Evolutionary conservation across 2,113 vertebrate species (phyloP), one percentile per base, ranked within the genome.

Genomic region (Pholis gunnellus): DNA sequence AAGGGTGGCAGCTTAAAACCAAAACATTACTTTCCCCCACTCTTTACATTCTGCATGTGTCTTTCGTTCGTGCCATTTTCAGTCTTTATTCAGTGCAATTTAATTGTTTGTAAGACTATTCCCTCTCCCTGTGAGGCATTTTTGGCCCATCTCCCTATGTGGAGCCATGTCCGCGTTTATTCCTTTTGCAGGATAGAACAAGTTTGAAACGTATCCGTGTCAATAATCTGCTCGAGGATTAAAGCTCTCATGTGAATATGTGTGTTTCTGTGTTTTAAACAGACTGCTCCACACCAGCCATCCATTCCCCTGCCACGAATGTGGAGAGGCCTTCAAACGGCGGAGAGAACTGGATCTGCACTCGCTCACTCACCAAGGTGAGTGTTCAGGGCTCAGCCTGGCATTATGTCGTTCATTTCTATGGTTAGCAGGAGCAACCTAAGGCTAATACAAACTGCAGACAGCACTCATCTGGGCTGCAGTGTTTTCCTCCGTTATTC

Each of bases 221-320:
- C 25, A 65, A 8, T 20, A 8, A 27, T 78, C 14, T 38, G n/a
- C 44, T 48, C 10, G 54, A 40, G 36, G 29, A 42, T 61, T 60
- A 29, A 46, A 60, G 27, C 56, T 60, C 40, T 25, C 29, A 14
- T 6, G 2, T 46, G 5, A 56, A 6, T 31, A 38, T 68, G 17
- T 46, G 48, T 66, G 17, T 46, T 54, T 66, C n/a, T 81, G 4
- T 79, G 46, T 69, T 3, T 44, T 61, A n/a, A 74, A 78, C 84
- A 96, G 97, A 72, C 95, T 96, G 70, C 95, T 97, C 27, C 97
- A 98, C 93, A 97, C 96, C 0, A 97, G 96, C n/a, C 96, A 96
- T 25, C 97, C 97, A 0, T 97, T 97, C 83, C 96, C 95, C 25
- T 98, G 97, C 65, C 83, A 87, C 0, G 94, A 95, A 2, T 98